These are phyloP conservation scores for Cactoblastis cactorum DNA, from an alignment of 2,888 invertebrate species.

Conservation along the genomic window DNA sequence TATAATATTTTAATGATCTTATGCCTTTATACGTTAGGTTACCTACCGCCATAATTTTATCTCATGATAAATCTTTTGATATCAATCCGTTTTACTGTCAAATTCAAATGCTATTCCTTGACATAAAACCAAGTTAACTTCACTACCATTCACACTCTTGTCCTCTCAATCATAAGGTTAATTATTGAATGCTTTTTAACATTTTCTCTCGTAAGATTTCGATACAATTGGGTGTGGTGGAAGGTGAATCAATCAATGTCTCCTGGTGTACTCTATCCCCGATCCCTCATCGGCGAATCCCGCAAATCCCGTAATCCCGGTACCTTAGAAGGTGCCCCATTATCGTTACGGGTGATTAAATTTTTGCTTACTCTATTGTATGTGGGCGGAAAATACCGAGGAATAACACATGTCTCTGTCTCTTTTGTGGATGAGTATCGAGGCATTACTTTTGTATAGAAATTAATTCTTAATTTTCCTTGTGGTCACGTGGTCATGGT, in stretches of 20 bases:
- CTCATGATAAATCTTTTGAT: slow-evolving; percentile 16
- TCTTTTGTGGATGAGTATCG: no score
- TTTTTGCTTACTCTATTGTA: not conserved
- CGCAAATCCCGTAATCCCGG: slow-evolving; percentile 16
- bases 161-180: not conserved
- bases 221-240: slow-evolving; percentile 19
- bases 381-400: not conserved
- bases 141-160: not conserved
- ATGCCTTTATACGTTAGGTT: no score
- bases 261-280: slow-evolving; percentile 17
- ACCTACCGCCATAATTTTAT: not conserved
- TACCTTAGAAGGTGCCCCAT: slow-evolving; percentile 18
- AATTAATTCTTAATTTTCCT: no score
- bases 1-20: no score
- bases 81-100: slow-evolving; percentile 20
- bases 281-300: slow-evolving; percentile 14
- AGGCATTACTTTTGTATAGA: no score
- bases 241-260: slow-evolving; percentile 31
- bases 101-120: slow-evolving; percentile 15
- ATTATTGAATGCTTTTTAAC: not conserved
- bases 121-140: not conserved
- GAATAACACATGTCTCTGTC: not conserved
- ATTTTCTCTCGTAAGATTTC: slow-evolving; percentile 1
- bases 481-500: no score
- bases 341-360: slow-evolving; percentile 14